Conservation (phyloP, 2,113 vertebrate genomes). For the Trichechus manatus region DNA sequence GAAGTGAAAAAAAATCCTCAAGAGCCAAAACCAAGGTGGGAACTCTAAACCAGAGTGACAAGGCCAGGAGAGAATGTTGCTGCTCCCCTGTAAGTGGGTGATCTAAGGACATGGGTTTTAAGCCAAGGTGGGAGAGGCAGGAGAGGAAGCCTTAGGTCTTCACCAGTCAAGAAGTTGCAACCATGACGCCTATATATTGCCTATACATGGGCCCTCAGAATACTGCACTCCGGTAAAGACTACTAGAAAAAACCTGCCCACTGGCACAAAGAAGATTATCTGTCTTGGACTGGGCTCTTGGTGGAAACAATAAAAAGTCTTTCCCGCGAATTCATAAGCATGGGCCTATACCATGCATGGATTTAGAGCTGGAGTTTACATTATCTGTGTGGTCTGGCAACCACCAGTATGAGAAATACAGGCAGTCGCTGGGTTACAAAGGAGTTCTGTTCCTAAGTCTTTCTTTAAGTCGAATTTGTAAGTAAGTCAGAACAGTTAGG, state of each 20-base stretch:
- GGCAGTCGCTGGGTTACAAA: too few relatives aligned
- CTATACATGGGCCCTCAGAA: not conserved
- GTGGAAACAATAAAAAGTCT: slow-evolving; percentile 1
- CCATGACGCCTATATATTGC: not conserved
- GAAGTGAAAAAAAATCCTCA: not conserved
- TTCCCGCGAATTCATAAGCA: not conserved
- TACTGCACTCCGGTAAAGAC: not conserved
- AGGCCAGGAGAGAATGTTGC: not conserved
- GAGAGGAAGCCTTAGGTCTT: not conserved
- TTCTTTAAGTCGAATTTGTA: too few relatives aligned
- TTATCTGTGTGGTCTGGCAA: not conserved
- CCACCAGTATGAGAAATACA: not conserved
- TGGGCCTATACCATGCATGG: not conserved
- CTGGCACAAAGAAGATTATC: not conserved
- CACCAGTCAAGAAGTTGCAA: not conserved
- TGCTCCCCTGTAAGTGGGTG: not conserved
- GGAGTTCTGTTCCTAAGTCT: too few relatives aligned
- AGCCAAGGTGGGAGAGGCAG: not conserved
- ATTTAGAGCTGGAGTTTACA: not conserved
- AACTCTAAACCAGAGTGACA: not conserved
- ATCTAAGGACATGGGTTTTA: not conserved
- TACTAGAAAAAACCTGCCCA: not conserved
- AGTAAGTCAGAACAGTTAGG: too few relatives aligned
- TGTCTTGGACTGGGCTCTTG: not conserved
- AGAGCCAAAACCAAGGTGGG: not conserved